Evolutionary conservation across 2,888 invertebrate species (phyloP).

Genomic region (Lasioglossum pauxillum): DNA sequence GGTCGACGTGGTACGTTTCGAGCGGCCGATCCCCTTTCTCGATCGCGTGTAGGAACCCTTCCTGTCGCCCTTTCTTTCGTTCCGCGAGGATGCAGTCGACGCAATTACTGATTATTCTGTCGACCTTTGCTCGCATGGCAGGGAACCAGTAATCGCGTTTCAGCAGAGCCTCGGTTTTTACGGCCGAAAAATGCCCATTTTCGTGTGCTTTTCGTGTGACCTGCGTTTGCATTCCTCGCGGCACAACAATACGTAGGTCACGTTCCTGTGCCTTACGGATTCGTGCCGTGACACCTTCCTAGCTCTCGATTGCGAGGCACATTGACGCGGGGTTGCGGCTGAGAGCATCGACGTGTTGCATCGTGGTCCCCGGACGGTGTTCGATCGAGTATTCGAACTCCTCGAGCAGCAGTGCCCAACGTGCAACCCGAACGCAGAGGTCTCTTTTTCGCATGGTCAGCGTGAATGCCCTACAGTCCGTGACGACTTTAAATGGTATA

Average conservation of each 20-base stretch:
- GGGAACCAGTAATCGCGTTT: neutral
- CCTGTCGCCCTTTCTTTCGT: neutral
- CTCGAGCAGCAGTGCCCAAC: neutral
- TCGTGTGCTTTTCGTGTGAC: neutral
- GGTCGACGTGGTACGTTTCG: neutral
- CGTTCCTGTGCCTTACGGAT: neutral
- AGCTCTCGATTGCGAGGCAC: neutral
- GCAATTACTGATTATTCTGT: neutral
- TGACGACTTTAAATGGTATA: neutral
- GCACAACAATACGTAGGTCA: neutral
- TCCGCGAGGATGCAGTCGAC: neutral
- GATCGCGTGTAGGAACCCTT: neutral
- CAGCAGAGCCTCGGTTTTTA: neutral
- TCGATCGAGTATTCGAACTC: neutral
- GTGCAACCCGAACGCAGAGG: neutral
- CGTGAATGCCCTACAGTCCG: neutral
- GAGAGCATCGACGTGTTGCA: neutral
- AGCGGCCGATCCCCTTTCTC: neutral
- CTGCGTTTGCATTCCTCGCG: neutral
- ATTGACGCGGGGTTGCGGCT: neutral
- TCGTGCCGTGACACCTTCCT: neutral
- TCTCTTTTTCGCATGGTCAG: neutral
- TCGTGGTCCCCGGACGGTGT: neutral
- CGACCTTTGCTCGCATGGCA: neutral
- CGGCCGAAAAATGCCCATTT: neutral